Conservation (phyloP, 2,888 invertebrate genomes). For the Agrilus cyanescens region DNA sequence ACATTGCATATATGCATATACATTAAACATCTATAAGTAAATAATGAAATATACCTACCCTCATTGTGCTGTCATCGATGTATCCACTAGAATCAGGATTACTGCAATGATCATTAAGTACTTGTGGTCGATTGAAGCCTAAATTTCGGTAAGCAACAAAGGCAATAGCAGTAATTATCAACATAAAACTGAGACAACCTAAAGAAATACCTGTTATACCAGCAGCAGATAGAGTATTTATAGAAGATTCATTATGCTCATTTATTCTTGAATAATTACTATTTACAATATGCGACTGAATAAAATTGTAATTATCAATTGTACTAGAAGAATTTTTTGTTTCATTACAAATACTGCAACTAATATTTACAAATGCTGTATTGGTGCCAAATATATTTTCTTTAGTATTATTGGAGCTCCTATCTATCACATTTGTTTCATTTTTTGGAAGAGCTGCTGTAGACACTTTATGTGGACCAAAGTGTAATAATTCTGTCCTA, state of each 20-base stretch:
- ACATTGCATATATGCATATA: no score
- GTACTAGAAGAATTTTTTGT: no score
- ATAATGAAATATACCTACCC: slow-evolving; percentile 43
- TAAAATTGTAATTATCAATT: no score
- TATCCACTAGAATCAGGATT: slow-evolving; percentile 81
- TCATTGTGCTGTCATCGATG: slow-evolving; percentile 74
- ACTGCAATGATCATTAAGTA: slow-evolving; percentile 68
- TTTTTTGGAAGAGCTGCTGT: neutral
- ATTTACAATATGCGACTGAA: no score
- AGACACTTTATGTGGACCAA: neutral
- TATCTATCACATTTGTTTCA: neutral
- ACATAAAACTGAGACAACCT: slow-evolving; percentile 51
- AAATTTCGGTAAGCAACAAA: slow-evolving; percentile 58
- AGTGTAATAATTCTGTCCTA: no score
- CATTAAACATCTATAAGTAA: no score
- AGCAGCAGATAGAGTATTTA: slow-evolving; percentile 29
- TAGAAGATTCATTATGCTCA: slow-evolving; percentile 9
- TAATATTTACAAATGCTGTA: neutral
- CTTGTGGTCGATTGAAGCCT: slow-evolving; percentile 72
- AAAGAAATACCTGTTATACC: slow-evolving; percentile 58
- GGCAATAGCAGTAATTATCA: slow-evolving; percentile 51
- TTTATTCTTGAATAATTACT: neutral
- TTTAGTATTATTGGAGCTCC: slow-evolving; percentile 1
- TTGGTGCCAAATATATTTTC: slow-evolving; percentile 1
- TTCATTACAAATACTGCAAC: no score